Evolutionary conservation across 2,888 invertebrate species (phyloP).

Genomic region (Cryptops parisi): DNA sequence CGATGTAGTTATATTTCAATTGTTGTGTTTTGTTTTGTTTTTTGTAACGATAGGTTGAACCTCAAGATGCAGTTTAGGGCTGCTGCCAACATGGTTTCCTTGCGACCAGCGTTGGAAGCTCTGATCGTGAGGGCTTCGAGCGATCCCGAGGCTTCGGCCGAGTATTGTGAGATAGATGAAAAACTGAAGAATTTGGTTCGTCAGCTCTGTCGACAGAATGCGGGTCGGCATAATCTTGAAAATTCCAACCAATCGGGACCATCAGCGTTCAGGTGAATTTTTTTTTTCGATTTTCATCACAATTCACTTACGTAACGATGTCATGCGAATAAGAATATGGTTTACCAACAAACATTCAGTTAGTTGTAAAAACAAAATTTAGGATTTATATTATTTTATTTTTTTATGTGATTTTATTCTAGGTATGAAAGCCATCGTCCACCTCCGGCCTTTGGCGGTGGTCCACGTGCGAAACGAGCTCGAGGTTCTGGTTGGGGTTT

Average conservation of each 20-base stretch:
- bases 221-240: conserved; percentile 31
- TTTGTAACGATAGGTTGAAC: too few relatives aligned
- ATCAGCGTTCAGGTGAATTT: too few relatives aligned
- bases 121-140: conserved; percentile 64
- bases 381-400: too few relatives aligned
- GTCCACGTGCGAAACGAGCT: background rate
- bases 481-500: background rate
- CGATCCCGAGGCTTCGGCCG: conserved; percentile 58
- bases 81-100: conserved; percentile 67
- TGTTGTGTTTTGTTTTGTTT: too few relatives aligned
- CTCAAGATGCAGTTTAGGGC: conserved; percentile 61
- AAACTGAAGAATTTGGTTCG: conserved; percentile 56
- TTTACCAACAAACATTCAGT: too few relatives aligned
- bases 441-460: background rate
- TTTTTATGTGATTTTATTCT: background rate
- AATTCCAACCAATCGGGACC: too few relatives aligned
- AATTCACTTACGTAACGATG: too few relatives aligned
- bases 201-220: conserved; percentile 57
- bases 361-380: too few relatives aligned
- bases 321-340: too few relatives aligned
- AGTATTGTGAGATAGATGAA: conserved; percentile 42
- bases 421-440: background rate
- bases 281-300: too few relatives aligned
- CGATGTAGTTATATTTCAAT: too few relatives aligned
- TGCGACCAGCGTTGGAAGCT: conserved; percentile 77